Evolutionary conservation across 2,888 invertebrate species (phyloP).

Genomic region (Sthenelais limicola): DNA sequence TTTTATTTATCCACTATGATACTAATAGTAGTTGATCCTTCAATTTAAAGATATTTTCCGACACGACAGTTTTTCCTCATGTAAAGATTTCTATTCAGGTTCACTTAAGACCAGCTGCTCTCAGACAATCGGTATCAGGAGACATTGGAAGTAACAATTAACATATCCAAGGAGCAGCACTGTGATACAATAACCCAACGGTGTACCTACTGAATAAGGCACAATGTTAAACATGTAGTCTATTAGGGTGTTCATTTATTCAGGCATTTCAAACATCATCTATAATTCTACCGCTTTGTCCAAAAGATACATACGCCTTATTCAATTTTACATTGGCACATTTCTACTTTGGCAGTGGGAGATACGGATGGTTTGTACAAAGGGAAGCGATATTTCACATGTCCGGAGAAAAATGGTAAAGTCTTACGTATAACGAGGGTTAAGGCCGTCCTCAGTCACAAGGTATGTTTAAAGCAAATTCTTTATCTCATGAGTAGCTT

Average conservation of each 20-base stretch:
- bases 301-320: neutral
- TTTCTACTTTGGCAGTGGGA: constrained; percentile 52
- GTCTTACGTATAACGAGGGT: constrained; percentile 60
- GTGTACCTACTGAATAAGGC: no score
- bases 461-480: constrained; percentile 52
- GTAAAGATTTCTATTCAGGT: no score
- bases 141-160: no score
- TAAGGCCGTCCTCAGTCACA: constrained; percentile 58
- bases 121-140: no score
- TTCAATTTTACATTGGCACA: no score
- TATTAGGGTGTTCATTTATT: neutral
- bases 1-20: no score
- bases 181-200: no score
- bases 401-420: constrained; percentile 59
- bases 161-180: no score
- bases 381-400: constrained; percentile 62
- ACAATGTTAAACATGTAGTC: neutral
- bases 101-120: no score
- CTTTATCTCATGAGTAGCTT: neutral
- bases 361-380: constrained; percentile 62
- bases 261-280: neutral
- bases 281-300: neutral
- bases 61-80: no score
- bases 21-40: no score
- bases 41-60: no score